Conservation (phyloP, 2,888 invertebrate genomes). For the Drosophila imparisetae region DNA sequence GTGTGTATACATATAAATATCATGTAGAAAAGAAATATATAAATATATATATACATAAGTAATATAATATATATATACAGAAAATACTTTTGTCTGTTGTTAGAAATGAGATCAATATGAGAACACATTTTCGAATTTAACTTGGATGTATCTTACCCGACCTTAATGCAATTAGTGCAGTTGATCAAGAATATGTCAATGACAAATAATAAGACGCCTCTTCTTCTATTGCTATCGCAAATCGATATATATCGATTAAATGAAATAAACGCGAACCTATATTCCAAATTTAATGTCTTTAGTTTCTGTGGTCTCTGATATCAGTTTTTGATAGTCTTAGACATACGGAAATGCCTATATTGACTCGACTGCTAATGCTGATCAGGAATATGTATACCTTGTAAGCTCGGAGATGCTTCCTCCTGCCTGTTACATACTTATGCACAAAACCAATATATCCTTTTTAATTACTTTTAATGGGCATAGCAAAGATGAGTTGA, state of each 20-base stretch:
- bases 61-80: background rate
- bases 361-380: background rate
- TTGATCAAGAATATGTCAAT: too few relatives aligned
- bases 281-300: too few relatives aligned
- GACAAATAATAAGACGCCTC: too few relatives aligned
- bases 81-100: background rate
- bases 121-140: background rate
- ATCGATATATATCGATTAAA: too few relatives aligned
- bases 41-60: background rate
- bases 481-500: slow-evolving; percentile 7
- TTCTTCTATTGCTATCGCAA: too few relatives aligned
- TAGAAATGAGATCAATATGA: background rate
- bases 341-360: background rate
- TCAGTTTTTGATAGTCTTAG: background rate
- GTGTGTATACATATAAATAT: too few relatives aligned
- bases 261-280: too few relatives aligned
- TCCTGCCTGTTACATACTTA: background rate
- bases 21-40: background rate
- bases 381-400: background rate
- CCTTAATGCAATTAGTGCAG: background rate
- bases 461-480: background rate
- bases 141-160: background rate
- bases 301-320: too few relatives aligned
- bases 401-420: background rate
- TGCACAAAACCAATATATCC: background rate